Evolutionary conservation across 1,140 invertebrate genomes (phyloP).

Genomic region (Neodiprion pinetum): DNA sequence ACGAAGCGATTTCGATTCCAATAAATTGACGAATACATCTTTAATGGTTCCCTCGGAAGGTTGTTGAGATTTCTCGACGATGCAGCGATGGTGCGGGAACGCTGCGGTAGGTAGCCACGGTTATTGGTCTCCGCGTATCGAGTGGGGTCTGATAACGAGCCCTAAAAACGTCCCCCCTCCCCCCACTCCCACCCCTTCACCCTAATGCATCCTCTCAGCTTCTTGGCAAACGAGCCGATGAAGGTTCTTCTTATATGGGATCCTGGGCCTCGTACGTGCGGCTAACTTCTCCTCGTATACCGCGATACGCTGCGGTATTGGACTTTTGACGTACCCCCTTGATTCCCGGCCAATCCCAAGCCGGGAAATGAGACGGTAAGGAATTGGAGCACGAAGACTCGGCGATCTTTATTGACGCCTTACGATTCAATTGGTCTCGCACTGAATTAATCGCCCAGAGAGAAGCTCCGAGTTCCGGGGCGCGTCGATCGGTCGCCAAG

Average conservation of each 20-base stretch:
- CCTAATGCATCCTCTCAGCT: not conserved
- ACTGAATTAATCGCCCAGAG: not conserved
- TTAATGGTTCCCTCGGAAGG: not conserved
- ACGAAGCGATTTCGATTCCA: slow-evolving; percentile 5
- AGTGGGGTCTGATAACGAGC: not conserved
- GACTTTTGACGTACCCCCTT: not conserved
- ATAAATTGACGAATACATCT: slow-evolving; percentile 8
- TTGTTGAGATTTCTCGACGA: slow-evolving; percentile 5
- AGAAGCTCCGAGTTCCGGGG: not conserved
- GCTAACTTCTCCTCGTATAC: not conserved
- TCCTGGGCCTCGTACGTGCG: not conserved
- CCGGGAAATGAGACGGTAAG: not conserved
- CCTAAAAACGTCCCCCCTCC: not conserved
- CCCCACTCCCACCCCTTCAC: not conserved
- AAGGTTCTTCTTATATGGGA: not conserved
- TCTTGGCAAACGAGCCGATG: not conserved
- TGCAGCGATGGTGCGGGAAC: not conserved
- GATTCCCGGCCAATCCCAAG: not conserved
- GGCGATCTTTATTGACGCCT: not conserved
- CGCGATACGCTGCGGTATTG: not conserved
- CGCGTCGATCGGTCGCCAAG: too few species aligned
- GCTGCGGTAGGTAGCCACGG: slow-evolving; percentile 6
- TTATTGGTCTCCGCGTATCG: not conserved
- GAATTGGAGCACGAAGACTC: slow-evolving; percentile 3
- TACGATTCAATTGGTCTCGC: slow-evolving; percentile 3